Conservation (phyloP, 2,113 vertebrate genomes). For the Triplophysa siluroides region DNA sequence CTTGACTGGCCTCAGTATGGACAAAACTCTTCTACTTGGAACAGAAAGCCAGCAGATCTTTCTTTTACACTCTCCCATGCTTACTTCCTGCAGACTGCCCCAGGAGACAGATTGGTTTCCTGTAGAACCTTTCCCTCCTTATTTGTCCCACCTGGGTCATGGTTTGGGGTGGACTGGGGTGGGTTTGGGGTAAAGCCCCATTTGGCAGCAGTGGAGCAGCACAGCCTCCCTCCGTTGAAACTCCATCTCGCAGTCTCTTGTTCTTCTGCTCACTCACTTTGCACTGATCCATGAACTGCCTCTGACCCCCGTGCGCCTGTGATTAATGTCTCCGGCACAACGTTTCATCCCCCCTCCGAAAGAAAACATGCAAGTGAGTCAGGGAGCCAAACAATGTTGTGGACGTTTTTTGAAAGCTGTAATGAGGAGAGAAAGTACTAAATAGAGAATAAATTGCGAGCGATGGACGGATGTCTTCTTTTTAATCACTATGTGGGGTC, state of each 20-base stretch:
- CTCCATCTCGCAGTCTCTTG: slow-evolving; percentile 45
- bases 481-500: slow-evolving; percentile 25
- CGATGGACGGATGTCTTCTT: slow-evolving; percentile 13
- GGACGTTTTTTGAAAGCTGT: neutral
- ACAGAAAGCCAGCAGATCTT: neutral
- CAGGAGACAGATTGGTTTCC: slow-evolving; percentile 30
- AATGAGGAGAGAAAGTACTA: slow-evolving; percentile 21
- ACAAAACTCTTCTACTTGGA: too few species aligned
- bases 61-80: neutral
- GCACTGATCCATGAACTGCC: slow-evolving; percentile 59
- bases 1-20: too few species aligned
- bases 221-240: slow-evolving; percentile 34
- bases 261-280: slow-evolving; percentile 44
- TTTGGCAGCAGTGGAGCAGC: slow-evolving; percentile 27
- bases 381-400: slow-evolving; percentile 35
- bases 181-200: slow-evolving; percentile 27
- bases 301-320: slow-evolving; percentile 55
- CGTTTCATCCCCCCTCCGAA: slow-evolving; percentile 54
- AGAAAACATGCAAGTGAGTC: slow-evolving; percentile 46
- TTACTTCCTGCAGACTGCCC: slow-evolving; percentile 26
- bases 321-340: slow-evolving; percentile 60
- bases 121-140: slow-evolving; percentile 25
- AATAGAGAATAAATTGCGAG: neutral
- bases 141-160: slow-evolving; percentile 43
- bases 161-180: neutral